A percentile compares a stretch with the other conserved stretches of the same genome.
Conservation (phyloP, 1,140 invertebrate species). For the Aethina tumida region DNA sequence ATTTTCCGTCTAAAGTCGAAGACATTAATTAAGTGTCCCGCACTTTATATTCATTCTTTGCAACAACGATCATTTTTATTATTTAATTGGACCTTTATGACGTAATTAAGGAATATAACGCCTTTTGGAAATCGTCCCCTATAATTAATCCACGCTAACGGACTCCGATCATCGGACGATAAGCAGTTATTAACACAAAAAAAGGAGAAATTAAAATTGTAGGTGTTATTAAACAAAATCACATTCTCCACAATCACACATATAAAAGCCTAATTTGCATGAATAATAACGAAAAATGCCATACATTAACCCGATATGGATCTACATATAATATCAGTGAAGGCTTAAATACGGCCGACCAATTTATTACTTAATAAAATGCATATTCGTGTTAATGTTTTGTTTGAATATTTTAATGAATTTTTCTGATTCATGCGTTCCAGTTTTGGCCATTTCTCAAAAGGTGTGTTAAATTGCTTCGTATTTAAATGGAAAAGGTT, state of each 20-base stretch:
- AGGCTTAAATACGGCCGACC: conserved; percentile 12
- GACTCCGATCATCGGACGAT: conserved; percentile 7
- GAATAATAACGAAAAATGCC: conserved; percentile 28
- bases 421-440: too few species aligned
- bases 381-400: conserved; percentile 16
- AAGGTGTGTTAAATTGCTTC: too few species aligned
- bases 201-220: conserved; percentile 15
- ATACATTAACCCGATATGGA: conserved; percentile 27
- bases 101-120: conserved; percentile 1
- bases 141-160: conserved; percentile 7
- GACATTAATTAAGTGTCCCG: conserved; percentile 1
- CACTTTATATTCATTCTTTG: neutral
- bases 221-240: conserved; percentile 28
- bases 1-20: too few species aligned
- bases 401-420: too few species aligned
- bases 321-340: conserved; percentile 25
- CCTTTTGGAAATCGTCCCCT: conserved; percentile 4
- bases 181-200: conserved; percentile 14
- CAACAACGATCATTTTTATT: conserved; percentile 2
- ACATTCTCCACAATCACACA: conserved; percentile 24
- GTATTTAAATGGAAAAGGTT: too few species aligned
- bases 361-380: conserved; percentile 10
- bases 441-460: too few species aligned
- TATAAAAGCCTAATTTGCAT: conserved; percentile 30
- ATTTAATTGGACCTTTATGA: conserved; percentile 1